Percentiles rank a stretch among this genome's conserved stretches.
Conservation (phyloP, 2,113 vertebrate species). For the Orycteropus afer region DNA sequence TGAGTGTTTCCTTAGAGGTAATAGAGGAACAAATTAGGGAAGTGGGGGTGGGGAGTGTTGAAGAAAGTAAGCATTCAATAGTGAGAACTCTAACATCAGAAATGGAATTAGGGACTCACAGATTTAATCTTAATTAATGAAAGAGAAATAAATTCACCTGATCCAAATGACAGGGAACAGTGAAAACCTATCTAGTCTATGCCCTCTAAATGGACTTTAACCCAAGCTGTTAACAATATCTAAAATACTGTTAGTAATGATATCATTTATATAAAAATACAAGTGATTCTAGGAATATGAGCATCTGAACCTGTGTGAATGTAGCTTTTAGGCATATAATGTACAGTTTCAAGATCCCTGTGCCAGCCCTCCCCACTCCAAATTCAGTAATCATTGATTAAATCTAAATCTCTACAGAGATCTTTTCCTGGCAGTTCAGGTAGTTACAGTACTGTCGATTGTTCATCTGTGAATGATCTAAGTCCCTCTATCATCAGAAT, state of each 20-base stretch:
- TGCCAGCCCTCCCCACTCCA: neutral
- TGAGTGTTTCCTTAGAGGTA: constrained; percentile 38
- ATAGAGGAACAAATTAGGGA: neutral
- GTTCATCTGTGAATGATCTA: constrained; percentile 84
- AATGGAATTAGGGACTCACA: neutral
- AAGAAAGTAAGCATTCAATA: neutral
- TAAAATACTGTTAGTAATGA: constrained; percentile 42
- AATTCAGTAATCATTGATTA: constrained; percentile 73
- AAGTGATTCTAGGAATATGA: constrained; percentile 7
- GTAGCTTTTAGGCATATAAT: neutral
- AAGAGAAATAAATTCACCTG: constrained; percentile 38
- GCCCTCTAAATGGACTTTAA: constrained; percentile 41
- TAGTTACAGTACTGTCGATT: constrained; percentile 85
- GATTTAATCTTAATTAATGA: constrained; percentile 53
- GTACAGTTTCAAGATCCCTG: neutral
- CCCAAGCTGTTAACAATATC: neutral
- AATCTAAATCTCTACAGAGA: constrained; percentile 77
- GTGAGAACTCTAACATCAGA: constrained; percentile 8
- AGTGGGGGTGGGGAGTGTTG: no score
- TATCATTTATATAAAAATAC: neutral
- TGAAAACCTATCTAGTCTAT: neutral
- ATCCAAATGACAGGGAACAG: constrained; percentile 28
- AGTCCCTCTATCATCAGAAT: constrained; percentile 80
- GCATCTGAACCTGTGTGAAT: neutral
- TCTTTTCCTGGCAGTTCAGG: constrained; percentile 82